A percentile compares a stretch with the other conserved stretches of the same genome.
These are phyloP conservation scores for Drosophila subobscura DNA, from an alignment of 1,140 invertebrate genomes.

Conservation along the genomic window DNA sequence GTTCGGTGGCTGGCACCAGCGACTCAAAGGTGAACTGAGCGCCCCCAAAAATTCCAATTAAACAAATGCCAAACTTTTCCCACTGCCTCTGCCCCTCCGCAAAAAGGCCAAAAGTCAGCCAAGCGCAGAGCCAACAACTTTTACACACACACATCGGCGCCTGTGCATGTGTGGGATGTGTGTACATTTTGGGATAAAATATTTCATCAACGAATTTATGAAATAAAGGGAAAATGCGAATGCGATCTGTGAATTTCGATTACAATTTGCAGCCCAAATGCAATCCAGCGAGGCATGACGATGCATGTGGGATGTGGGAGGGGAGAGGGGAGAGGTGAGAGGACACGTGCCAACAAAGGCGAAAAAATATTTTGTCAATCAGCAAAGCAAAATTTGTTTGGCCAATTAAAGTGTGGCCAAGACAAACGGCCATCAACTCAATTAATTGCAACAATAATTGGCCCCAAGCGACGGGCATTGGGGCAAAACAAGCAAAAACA, in stretches of 20 bases:
- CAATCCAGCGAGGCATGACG: neutral
- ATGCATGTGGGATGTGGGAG: neutral
- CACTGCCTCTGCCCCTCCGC: constrained; percentile 3
- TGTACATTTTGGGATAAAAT: constrained; percentile 10
- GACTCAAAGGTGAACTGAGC: constrained; percentile 18
- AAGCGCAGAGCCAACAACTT: constrained; percentile 43
- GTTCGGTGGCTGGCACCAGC: too few species aligned
- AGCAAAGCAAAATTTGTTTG: constrained; percentile 10
- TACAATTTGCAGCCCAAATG: neutral
- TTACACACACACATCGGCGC: constrained; percentile 14
- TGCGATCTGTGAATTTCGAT: constrained; percentile 1
- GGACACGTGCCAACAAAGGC: too few species aligned
- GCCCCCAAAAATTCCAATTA: constrained; percentile 68
- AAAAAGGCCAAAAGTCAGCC: constrained; percentile 26
- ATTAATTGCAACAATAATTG: constrained; percentile 36
- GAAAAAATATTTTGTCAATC: too few species aligned
- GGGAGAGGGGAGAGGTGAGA: too few species aligned
- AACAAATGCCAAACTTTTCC: constrained; percentile 76
- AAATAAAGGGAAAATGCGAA: constrained; percentile 13
- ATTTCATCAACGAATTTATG: constrained; percentile 25
- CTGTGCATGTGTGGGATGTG: neutral
- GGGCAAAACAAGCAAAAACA: constrained; percentile 22
- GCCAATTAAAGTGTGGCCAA: constrained; percentile 21
- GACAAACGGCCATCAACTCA: constrained; percentile 17
- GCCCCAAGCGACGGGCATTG: constrained; percentile 12